phyloP scores from a whole-genome alignment of 2,888 invertebrate genomes.

The Ellobium chinense region DNA sequence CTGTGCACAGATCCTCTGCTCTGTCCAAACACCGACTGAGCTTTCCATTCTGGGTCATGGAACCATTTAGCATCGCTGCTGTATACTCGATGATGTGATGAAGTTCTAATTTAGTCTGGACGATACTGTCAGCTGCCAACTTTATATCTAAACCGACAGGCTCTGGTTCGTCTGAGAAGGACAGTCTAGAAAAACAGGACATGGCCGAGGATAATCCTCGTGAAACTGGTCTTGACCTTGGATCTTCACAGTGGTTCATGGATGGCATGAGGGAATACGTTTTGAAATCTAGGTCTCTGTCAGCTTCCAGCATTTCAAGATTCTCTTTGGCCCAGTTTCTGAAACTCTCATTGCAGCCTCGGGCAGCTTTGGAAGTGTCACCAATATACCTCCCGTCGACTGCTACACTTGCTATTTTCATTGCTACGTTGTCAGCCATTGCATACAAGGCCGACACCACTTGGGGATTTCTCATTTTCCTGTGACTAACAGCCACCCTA shows the following conservation, averaged over 20 bases:
- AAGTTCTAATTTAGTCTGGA: constrained; percentile 20
- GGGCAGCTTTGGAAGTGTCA: not conserved
- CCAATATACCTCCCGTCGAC: not conserved
- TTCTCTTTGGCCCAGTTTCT: constrained; percentile 1
- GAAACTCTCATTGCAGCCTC: not conserved
- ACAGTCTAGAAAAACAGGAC: not conserved
- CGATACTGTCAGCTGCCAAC: not conserved
- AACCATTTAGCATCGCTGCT: not conserved
- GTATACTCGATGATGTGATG: constrained; percentile 23
- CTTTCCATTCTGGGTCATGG: not conserved
- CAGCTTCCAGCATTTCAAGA: not conserved
- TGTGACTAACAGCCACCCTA: not conserved
- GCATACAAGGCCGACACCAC: constrained; percentile 10
- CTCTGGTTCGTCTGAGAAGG: not conserved
- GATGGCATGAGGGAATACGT: not conserved
- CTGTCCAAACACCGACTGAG: constrained; percentile 2
- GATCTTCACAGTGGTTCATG: not conserved
- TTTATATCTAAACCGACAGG: not conserved
- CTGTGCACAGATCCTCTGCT: constrained; percentile 9
- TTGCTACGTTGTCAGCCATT: constrained; percentile 15
- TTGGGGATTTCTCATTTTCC: constrained; percentile 24
- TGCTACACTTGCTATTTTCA: not conserved
- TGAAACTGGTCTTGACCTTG: not conserved
- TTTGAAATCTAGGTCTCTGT: not conserved
- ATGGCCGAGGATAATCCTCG: not conserved